Evolutionary conservation across 2,113 vertebrate genomes (phyloP), one percentile per base, ranked within the genome.

Genomic region (Amblyopsis rosae): DNA sequence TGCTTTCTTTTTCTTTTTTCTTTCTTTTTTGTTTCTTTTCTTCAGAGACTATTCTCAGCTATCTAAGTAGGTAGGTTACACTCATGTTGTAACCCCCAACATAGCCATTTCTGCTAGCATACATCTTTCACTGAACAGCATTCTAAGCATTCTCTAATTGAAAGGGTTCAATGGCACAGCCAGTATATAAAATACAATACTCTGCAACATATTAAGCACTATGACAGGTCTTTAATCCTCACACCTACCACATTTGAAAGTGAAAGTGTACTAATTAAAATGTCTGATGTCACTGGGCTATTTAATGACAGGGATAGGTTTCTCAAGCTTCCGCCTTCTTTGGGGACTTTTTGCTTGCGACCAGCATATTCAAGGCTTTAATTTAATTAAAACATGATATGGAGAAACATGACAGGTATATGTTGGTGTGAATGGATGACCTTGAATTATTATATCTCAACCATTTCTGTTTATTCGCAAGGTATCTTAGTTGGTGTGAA

Each of bases 241-340:
- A 19, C 61, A 55, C 12, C 45, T 9, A 41, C 47, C 58, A 81
- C 65, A 61, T 33, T 47, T 69, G 10, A 86, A 73, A 87, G 63
- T 64, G 73, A 81, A 65, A 55, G 53, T 26, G 67, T 69, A 82
- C 79, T 84, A 80, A 86, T 83, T 86, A 86, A 87, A 79, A 82
- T 65, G 67, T 83, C 69, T 76, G 72, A 61, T 32, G 70, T 62
- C 58, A 58, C 57, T 41, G 55, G 68, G 70, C 66, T 79, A 84
- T 86, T 89, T 82, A 86, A 83, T 73, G 72, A 64, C 63, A 56
- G 72, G 67, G 77, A 71, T 77, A 74, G 68, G 47, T 55, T 51
- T 56, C 59, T 78, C 59, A 35, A 60, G 51, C 41, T 59, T 73
- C 65, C 67, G 8, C 12, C 65, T 53, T 32, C 77, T 17, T 1